Percentiles rank a stretch among this genome's conserved stretches.
These are phyloP conservation scores for Mamestra brassicae DNA, from an alignment of 2,888 invertebrate genomes.

Conservation along the genomic window DNA sequence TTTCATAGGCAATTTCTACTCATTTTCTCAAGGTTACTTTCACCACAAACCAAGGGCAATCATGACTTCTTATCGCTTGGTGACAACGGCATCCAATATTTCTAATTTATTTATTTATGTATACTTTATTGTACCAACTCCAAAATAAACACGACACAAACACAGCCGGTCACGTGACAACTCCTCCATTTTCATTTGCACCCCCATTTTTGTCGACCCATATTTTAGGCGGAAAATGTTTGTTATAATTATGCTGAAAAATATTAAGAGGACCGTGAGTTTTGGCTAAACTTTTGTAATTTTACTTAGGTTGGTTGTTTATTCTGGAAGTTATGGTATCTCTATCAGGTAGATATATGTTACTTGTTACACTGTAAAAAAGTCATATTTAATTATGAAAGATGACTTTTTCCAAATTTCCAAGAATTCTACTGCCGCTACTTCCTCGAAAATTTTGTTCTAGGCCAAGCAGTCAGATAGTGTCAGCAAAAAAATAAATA, in stretches of 20 bases:
- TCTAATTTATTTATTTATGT: too few species aligned
- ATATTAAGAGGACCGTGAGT: conserved; percentile 16
- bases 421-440: too few species aligned
- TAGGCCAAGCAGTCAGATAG: too few species aligned
- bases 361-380: too few species aligned
- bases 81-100: conserved; percentile 8
- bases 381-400: too few species aligned
- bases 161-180: conserved; percentile 43
- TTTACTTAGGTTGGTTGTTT: neutral
- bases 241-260: conserved; percentile 35
- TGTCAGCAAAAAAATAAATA: too few species aligned
- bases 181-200: conserved; percentile 56
- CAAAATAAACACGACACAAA: conserved; percentile 3
- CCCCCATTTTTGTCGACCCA: conserved; percentile 22
- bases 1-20: neutral
- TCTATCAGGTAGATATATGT: too few species aligned
- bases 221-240: conserved; percentile 36
- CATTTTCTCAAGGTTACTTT: neutral
- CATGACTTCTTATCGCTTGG: conserved; percentile 3
- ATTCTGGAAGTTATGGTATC: neutral
- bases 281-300: neutral
- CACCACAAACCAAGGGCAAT: too few species aligned
- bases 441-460: too few species aligned
- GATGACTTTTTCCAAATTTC: too few species aligned
- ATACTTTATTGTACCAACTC: neutral